Base-by-base conservation (phyloP, 2,797 vertebrate species). In the Emys orbicularis region DNA sequence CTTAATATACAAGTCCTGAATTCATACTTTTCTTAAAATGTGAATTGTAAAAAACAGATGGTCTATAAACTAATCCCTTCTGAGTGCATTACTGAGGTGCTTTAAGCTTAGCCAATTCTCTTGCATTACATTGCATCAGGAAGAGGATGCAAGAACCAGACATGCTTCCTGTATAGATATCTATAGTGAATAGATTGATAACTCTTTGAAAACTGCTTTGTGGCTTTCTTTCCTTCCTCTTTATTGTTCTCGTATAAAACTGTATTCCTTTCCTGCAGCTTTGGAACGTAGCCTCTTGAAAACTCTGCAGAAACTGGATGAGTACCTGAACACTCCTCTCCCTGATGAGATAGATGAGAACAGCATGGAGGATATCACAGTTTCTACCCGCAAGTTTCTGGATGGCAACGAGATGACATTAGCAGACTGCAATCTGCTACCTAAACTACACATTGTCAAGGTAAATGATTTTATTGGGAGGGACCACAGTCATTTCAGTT, bases 381-480 rank as follows among this genome's bases (percentile, higher is more conserved):
- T 98, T 41, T 99, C 99, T 79, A 98, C 94, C 15, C 99, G 99
- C 91, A 99, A 98, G 87, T 99, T 99, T 97, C 94, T 99, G 98
- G 99, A 99, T 2, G 99, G 99, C 8, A 99, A 99, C 2, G 99
- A 99, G 93, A 99, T 99, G 99, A 99, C 99, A 1, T 87, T 99
- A 94, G 99, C 99, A 0, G 99, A 99, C 97, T 99, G 99, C 95
- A 99, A 99, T 98, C 98, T 99, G 97, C 98, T 99, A 83, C 99
- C 99, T 86, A 99, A 99, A 89, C 98, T 99, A 89, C 99, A 99
- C 97, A 99, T 99, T 79, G 99, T 99, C 94, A 99, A 99, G 99
- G 99, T 99, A 79, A 72, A 90, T 34, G 47, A 5, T n/a, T 65
- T 50, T 12, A 23, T 44, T n/a, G 44, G 44, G 27, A 23, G 11